A percentile compares a stretch with the other conserved stretches of the same genome.
Evolutionary conservation across 2,888 invertebrate species (phyloP).

Genomic region (Brachycybe producta): DNA sequence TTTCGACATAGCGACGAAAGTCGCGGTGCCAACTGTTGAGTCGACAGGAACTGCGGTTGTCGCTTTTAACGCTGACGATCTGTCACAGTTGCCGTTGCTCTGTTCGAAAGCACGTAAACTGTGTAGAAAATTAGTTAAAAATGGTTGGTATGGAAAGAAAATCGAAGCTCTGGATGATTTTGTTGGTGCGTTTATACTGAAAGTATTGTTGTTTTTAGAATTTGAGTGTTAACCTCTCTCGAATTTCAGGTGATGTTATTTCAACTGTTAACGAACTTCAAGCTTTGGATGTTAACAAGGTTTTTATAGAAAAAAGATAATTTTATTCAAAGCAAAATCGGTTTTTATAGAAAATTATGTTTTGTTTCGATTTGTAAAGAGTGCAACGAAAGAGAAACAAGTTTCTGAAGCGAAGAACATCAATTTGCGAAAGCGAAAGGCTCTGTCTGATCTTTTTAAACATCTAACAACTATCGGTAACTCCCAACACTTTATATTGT

Average conservation of each 20-base stretch:
- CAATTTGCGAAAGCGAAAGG: conserved; percentile 70
- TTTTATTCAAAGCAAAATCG: too few species aligned
- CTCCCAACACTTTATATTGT: background rate
- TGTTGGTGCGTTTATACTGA: background rate
- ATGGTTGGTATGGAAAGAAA: conserved; percentile 8
- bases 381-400: conserved; percentile 32
- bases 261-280: conserved; percentile 46
- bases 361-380: conserved; percentile 20
- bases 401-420: conserved; percentile 55
- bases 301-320: too few species aligned
- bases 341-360: conserved; percentile 10
- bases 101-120: conserved; percentile 5
- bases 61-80: background rate
- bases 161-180: conserved; percentile 1
- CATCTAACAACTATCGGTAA: conserved; percentile 44
- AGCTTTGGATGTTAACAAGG: conserved; percentile 44
- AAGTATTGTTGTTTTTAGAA: background rate
- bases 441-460: conserved; percentile 74
- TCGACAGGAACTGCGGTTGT: too few species aligned
- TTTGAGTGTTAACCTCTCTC: background rate
- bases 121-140: conserved; percentile 1
- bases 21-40: too few species aligned
- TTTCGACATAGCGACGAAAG: too few species aligned
- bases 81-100: conserved; percentile 1
- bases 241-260: conserved; percentile 27